A percentile compares a stretch with the other conserved stretches of the same genome.
Evolutionary conservation across 2,797 vertebrate species (phyloP).

Genomic region (Artibeus jamaicensis): DNA sequence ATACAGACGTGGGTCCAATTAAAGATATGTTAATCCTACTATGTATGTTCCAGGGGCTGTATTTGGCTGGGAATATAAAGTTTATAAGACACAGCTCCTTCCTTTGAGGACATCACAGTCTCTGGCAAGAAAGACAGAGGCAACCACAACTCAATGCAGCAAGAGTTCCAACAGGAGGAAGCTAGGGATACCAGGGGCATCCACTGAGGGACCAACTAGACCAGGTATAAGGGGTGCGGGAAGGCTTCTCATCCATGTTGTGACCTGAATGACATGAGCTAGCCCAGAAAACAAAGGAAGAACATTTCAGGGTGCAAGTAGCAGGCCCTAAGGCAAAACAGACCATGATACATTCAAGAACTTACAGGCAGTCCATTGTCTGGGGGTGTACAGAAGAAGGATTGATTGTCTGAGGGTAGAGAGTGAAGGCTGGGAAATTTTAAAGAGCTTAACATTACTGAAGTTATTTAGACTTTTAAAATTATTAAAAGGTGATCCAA

Average conservation of each 20-base stretch:
- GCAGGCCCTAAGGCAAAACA: background rate
- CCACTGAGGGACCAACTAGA: background rate
- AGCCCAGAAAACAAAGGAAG: background rate
- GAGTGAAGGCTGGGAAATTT: background rate
- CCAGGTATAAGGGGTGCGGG: background rate
- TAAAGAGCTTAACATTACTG: background rate
- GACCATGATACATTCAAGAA: background rate
- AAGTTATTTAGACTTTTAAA: background rate
- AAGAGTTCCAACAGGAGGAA: background rate
- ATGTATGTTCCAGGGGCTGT: background rate
- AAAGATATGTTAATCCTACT: background rate
- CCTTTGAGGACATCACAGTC: background rate
- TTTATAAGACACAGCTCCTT: background rate
- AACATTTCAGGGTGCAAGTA: background rate
- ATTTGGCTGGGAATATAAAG: background rate
- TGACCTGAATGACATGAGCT: background rate
- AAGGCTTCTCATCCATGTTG: background rate
- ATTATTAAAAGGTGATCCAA: background rate
- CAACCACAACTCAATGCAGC: background rate
- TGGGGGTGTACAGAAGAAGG: accelerated
- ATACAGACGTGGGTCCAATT: background rate
- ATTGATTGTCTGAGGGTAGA: too few relatives aligned
- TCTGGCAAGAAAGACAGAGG: background rate
- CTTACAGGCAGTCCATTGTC: background rate
- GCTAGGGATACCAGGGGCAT: background rate